A percentile compares a stretch with the other conserved stretches of the same genome.
These are phyloP conservation scores for Bombyx mori DNA, from an alignment of 1,140 invertebrate genomes.

Conservation along the genomic window DNA sequence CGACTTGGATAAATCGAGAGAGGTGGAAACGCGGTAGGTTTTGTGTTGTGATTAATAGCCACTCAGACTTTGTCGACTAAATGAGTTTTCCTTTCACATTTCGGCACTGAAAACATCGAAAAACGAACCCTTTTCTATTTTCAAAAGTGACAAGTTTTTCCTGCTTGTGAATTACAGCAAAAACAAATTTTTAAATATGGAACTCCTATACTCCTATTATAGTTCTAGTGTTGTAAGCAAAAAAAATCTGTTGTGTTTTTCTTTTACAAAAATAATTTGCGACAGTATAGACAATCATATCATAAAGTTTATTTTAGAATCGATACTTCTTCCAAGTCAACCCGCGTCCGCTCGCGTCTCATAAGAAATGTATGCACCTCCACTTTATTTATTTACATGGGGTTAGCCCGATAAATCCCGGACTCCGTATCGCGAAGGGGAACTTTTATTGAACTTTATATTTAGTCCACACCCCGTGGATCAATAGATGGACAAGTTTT, in stretches of 20 bases:
- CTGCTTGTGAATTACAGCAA: too few relatives aligned
- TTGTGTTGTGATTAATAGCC: slow-evolving; percentile 4
- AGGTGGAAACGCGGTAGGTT: neutral
- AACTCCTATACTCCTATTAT: too few relatives aligned
- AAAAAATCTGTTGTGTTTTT: too few relatives aligned
- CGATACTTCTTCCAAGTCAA: slow-evolving; percentile 52
- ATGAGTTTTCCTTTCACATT: slow-evolving; percentile 1
- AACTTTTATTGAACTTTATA: slow-evolving; percentile 67
- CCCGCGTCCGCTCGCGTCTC: slow-evolving; percentile 39
- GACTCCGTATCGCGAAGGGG: slow-evolving; percentile 53
- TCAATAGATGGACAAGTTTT: slow-evolving; percentile 46
- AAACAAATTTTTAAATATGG: too few relatives aligned
- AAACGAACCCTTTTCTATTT: too few relatives aligned
- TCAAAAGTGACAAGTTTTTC: too few relatives aligned
- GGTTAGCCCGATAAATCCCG: slow-evolving; percentile 64
- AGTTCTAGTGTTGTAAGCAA: too few relatives aligned
- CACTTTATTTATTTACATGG: slow-evolving; percentile 68
- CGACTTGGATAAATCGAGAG: slow-evolving; percentile 50
- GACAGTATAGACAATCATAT: slow-evolving; percentile 19
- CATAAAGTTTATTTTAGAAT: slow-evolving; percentile 24
- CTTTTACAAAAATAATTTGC: neutral
- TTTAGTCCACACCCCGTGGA: slow-evolving; percentile 54
- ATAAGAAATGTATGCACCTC: slow-evolving; percentile 62
- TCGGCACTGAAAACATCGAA: too few relatives aligned
- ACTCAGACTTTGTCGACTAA: neutral